These are phyloP conservation scores for Arctopsyche grandis DNA, from an alignment of 1,140 invertebrate genomes.

Conservation along the genomic window DNA sequence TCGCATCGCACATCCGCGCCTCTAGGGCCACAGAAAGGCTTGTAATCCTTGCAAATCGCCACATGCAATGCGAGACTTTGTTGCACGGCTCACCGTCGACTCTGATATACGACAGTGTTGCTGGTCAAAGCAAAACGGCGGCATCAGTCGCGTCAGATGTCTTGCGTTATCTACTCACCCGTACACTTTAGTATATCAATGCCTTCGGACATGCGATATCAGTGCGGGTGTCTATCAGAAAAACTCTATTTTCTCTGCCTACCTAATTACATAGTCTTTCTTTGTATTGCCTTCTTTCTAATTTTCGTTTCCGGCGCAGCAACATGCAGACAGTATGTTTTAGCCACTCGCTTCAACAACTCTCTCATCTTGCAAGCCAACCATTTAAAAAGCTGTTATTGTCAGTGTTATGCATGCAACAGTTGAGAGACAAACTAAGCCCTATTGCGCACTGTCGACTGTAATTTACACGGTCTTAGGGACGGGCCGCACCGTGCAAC, in stretches of 20 bases:
- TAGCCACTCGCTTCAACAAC: not conserved
- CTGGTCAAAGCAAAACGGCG: conserved; percentile 53
- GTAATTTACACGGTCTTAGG: no score
- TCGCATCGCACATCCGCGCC: not conserved
- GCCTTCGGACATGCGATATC: conserved; percentile 36
- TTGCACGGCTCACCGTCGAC: not conserved
- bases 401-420: conserved; percentile 3
- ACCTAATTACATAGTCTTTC: not conserved
- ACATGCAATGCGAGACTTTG: not conserved
- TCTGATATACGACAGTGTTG: conserved; percentile 33
- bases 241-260: conserved; percentile 53
- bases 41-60: not conserved
- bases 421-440: no score
- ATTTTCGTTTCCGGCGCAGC: not conserved
- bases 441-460: no score
- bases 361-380: conserved; percentile 15
- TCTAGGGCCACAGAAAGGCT: not conserved
- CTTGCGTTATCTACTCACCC: conserved; percentile 67
- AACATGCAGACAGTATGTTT: not conserved
- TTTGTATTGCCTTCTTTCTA: not conserved
- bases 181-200: conserved; percentile 55
- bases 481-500: no score
- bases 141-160: conserved; percentile 69
- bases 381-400: not conserved
- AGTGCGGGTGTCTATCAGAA: conserved; percentile 53